These are phyloP conservation scores for Drosophila melanosoma DNA, from an alignment of 2,888 invertebrate species.

Conservation along the genomic window DNA sequence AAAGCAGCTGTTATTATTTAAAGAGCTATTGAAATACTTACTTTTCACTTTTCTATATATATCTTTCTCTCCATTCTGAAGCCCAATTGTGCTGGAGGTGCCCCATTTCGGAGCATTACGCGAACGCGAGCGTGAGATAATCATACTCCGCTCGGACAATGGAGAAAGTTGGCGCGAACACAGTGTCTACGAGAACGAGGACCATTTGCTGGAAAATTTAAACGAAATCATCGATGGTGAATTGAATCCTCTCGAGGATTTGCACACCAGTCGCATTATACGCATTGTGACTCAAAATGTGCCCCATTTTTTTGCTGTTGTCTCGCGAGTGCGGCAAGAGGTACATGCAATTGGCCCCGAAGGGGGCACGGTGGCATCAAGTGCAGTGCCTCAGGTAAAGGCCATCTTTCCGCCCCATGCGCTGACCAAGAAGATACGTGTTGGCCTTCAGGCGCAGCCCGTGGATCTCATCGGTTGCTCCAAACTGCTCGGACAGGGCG, in stretches of 20 bases:
- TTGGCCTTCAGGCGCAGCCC: conserved; percentile 98
- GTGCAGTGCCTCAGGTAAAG: conserved; percentile 94
- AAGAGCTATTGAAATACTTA: neutral
- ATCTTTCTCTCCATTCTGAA: conserved; percentile 80
- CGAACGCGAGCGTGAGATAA: conserved; percentile 97
- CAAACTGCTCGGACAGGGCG: conserved; percentile 96
- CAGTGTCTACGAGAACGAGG: conserved; percentile 92
- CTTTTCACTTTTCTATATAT: neutral
- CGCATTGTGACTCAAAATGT: conserved; percentile 98
- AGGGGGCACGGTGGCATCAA: conserved; percentile 98
- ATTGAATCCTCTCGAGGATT: conserved; percentile 90
- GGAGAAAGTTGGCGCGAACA: conserved; percentile 99
- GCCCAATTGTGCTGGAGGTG: conserved; percentile 96
- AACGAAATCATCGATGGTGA: conserved; percentile 89
- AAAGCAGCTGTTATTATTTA: neutral
- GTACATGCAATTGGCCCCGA: conserved; percentile 98
- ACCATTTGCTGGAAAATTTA: conserved; percentile 95
- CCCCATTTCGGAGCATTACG: conserved; percentile 98
- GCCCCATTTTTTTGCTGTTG: conserved; percentile 98
- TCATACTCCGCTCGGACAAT: conserved; percentile 97
- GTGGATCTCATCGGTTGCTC: conserved; percentile 93
- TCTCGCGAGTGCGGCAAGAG: conserved; percentile 97
- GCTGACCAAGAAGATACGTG: conserved; percentile 99
- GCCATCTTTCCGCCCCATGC: conserved; percentile 96
- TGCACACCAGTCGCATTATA: conserved; percentile 95